These are phyloP conservation scores for Antrozous pallidus DNA, from an alignment of 2,797 vertebrate species.

Conservation along the genomic window DNA sequence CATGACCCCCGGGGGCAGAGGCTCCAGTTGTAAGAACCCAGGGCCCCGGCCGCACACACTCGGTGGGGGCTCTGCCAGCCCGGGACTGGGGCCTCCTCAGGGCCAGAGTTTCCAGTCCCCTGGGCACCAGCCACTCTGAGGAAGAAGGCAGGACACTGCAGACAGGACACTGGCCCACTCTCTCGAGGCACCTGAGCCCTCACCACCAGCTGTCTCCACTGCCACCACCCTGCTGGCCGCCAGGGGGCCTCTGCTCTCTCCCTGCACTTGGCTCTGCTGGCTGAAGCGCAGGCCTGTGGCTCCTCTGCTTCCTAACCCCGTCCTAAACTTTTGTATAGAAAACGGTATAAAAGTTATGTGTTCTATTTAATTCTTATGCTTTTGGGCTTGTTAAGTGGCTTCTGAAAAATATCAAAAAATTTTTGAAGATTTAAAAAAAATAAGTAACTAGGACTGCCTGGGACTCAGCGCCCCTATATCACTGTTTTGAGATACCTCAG, in stretches of 20 bases:
- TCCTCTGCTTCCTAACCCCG: background rate
- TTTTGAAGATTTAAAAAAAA: background rate
- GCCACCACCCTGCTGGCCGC: background rate
- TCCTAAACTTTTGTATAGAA: constrained; percentile 70
- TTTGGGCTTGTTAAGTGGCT: constrained; percentile 40
- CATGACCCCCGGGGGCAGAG: background rate
- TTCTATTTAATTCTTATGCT: constrained; percentile 41
- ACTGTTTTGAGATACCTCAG: background rate
- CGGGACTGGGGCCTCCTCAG: background rate
- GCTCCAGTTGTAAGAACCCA: background rate
- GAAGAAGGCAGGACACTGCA: background rate
- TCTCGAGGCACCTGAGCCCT: too few relatives aligned
- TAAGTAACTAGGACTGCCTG: background rate
- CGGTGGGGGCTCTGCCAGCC: background rate
- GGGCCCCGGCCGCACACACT: background rate
- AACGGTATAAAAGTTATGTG: constrained; percentile 66
- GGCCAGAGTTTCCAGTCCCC: background rate
- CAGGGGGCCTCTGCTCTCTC: background rate
- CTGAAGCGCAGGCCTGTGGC: too few relatives aligned
- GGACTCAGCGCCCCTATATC: background rate
- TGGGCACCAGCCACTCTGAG: background rate
- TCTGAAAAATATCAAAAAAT: background rate
- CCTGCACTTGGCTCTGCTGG: fast-evolving
- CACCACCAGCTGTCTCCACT: background rate
- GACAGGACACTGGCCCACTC: background rate